Evolutionary conservation across 1,140 invertebrate genomes (phyloP).

Genomic region (Diuraphis noxia): DNA sequence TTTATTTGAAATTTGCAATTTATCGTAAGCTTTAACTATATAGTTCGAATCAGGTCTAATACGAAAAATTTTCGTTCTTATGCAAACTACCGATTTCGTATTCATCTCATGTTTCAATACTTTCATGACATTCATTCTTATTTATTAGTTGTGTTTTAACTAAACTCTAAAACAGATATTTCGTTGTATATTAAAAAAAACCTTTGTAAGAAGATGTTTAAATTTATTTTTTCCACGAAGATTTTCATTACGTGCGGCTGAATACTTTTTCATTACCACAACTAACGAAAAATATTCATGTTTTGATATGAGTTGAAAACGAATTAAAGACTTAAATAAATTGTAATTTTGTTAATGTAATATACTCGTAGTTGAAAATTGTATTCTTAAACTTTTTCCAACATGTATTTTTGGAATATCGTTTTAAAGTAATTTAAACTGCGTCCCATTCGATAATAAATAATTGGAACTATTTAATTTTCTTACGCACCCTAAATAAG

Average conservation of each 20-base stretch:
- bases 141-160: neutral
- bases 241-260: neutral
- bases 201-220: neutral
- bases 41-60: neutral
- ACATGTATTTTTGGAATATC: neutral
- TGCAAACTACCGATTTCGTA: neutral
- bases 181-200: neutral
- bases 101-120: neutral
- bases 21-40: neutral
- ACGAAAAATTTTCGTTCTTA: neutral
- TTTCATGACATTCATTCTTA: neutral
- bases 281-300: neutral
- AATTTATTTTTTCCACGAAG: neutral
- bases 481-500: neutral
- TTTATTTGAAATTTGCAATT: neutral
- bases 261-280: neutral
- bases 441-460: neutral
- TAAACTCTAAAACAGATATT: constrained; percentile 1
- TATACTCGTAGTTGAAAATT: constrained; percentile 1
- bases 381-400: neutral
- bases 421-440: neutral
- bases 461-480: constrained; percentile 6
- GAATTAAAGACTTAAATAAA: constrained; percentile 10
- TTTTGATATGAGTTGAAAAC: constrained; percentile 1
- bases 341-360: neutral